Conservation (phyloP, 1,140 invertebrate species). For the Laupala kohalensis region DNA sequence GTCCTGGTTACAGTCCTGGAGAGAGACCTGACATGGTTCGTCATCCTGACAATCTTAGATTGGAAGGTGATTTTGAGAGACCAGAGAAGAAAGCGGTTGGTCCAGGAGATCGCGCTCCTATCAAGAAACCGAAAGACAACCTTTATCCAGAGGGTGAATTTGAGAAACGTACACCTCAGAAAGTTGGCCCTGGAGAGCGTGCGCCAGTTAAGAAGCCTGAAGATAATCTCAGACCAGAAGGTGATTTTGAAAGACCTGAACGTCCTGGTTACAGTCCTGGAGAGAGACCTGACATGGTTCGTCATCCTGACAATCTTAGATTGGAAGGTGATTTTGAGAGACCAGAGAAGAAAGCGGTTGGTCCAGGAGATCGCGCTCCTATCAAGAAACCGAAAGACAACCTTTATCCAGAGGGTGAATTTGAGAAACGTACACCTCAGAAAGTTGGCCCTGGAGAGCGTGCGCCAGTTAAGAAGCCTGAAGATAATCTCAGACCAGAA, state of each 20-base stretch:
- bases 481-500: slow-evolving; percentile 35
- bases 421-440: slow-evolving; percentile 22
- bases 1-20: slow-evolving; percentile 26
- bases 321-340: slow-evolving; percentile 47
- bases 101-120: slow-evolving; percentile 31
- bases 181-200: slow-evolving; percentile 22
- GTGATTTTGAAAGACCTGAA: slow-evolving; percentile 32
- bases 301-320: slow-evolving; percentile 44
- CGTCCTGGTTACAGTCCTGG: slow-evolving; percentile 22
- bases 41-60: slow-evolving; percentile 22
- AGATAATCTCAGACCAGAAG: slow-evolving; percentile 41
- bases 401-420: slow-evolving; percentile 32
- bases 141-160: slow-evolving; percentile 43
- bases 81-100: slow-evolving; percentile 21
- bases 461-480: slow-evolving; percentile 24
- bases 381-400: slow-evolving; percentile 30
- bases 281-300: slow-evolving; percentile 27
- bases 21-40: slow-evolving; percentile 35
- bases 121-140: slow-evolving; percentile 38
- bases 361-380: slow-evolving; percentile 4
- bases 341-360: slow-evolving; percentile 18
- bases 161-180: slow-evolving; percentile 18
- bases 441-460: slow-evolving; percentile 24
- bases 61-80: slow-evolving; percentile 25
- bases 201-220: slow-evolving; percentile 27